Evolutionary conservation across 2,797 vertebrate species (phyloP), one percentile per base, ranked within the genome.

Genomic region (Myotis vivesi): DNA sequence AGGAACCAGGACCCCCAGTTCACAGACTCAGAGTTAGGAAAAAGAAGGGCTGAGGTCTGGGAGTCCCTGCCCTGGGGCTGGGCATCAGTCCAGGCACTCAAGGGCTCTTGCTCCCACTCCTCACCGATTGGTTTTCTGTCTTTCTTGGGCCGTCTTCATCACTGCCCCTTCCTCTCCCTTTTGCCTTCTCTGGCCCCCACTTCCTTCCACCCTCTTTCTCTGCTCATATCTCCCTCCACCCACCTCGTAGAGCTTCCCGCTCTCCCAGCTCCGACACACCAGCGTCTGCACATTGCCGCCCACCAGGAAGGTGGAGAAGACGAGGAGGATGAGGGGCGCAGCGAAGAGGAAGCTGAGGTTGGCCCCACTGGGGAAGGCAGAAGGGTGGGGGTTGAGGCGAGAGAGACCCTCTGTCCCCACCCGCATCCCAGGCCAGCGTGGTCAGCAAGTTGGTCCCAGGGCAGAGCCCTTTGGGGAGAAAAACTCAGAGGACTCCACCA

Each of bases 251-350:
- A 99, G 97, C 89, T 98, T 98, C 36, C 98, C 97, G 2, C 94
- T 98, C 82, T 97, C 95, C 98, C 98, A 99, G 75, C 98, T 98
- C 89, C 88, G 98, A 95, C 99, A 99, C 82, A 98, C 91, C 92
- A 99, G 89, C 0, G 98, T 99, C 96, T 98, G 98, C 85, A 98
- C 92, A 0, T 99, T 99, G 85, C 99, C 99, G 6, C 98, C 99
- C 20, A 99, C 94, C 83, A 99, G 89, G 90, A 99, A 98, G 20
- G 98, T 98, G 97, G 97, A 80, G 0, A 98, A 98, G 64, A 99
- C 98, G n/a, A 99, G 93, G 92, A 99, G 98, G 93, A 98, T 97
- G 95, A 99, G 98, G 41, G 99, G 97, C 94, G 97, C 98, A 19
- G 98, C 98, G 33, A 98, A 98, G 69, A 98, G 87, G 97, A 99